A percentile compares a stretch with the other conserved stretches of the same genome.
Conservation (phyloP, 2,888 invertebrate genomes). For the Ommatoiulus sabulosus region DNA sequence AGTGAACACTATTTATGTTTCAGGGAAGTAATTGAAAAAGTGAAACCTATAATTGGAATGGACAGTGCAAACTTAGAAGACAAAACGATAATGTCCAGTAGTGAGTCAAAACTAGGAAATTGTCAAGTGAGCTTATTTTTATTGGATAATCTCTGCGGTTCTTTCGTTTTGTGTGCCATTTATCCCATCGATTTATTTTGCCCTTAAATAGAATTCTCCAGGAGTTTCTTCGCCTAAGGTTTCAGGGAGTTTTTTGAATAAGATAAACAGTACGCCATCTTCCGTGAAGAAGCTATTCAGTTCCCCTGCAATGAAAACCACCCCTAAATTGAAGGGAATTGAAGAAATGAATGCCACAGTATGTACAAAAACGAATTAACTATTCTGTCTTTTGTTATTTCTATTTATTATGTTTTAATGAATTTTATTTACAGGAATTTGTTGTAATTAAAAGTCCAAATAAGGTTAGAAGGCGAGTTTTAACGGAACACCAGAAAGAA, state of each 20-base stretch:
- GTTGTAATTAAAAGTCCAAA: background rate
- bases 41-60: background rate
- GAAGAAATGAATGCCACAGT: constrained; percentile 7
- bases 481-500: background rate
- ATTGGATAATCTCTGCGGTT: background rate
- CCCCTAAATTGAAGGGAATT: background rate
- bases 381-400: background rate
- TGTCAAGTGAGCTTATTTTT: background rate
- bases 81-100: background rate
- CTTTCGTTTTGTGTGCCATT: background rate
- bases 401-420: background rate
- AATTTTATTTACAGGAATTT: background rate
- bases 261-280: background rate
- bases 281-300: background rate
- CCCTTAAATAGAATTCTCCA: background rate
- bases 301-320: background rate
- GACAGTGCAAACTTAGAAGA: constrained; percentile 6
- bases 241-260: constrained; percentile 9
- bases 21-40: background rate
- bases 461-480: background rate
- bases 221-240: background rate
- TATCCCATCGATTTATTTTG: background rate
- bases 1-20: background rate
- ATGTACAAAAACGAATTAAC: background rate
- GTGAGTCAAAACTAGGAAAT: background rate